Evolutionary conservation across 2,113 vertebrate species (phyloP).

Genomic region (Tragelaphus imberbis): DNA sequence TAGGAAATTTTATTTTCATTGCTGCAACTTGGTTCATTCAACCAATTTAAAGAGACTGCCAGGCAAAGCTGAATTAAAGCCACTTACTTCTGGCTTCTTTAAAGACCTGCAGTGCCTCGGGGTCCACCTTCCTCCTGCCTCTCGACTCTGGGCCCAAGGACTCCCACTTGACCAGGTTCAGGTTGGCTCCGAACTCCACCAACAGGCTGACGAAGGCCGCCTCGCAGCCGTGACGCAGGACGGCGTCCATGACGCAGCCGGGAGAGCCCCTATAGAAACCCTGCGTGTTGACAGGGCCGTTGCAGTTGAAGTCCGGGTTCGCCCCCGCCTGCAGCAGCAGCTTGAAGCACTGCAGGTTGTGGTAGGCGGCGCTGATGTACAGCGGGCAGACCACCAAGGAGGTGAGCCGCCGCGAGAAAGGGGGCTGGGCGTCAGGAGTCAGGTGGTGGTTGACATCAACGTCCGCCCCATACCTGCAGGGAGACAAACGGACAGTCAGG

Average conservation of each 20-base stretch:
- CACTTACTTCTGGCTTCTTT: constrained; percentile 89
- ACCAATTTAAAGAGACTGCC: neutral
- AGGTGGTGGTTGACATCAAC: constrained; percentile 92
- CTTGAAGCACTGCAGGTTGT: constrained; percentile 91
- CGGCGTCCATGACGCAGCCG: constrained; percentile 90
- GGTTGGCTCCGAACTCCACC: constrained; percentile 90
- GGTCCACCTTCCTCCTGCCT: constrained; percentile 86
- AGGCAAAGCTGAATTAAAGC: too few species aligned
- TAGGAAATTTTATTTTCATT: neutral
- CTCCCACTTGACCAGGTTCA: constrained; percentile 87
- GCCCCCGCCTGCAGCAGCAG: constrained; percentile 92
- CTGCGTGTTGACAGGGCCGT: constrained; percentile 85
- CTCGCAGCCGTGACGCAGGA: constrained; percentile 91
- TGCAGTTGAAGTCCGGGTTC: constrained; percentile 94
- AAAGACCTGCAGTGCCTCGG: constrained; percentile 86
- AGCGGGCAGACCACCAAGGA: constrained; percentile 92
- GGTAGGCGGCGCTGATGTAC: constrained; percentile 95
- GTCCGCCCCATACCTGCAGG: constrained; percentile 87
- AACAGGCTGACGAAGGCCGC: constrained; percentile 87
- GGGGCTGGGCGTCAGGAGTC: constrained; percentile 74
- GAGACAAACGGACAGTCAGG: neutral
- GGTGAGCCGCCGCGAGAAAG: constrained; percentile 86
- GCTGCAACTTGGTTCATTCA: neutral
- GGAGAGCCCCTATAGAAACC: constrained; percentile 87
- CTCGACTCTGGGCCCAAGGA: constrained; percentile 77